Conservation (phyloP, 1,140 invertebrate genomes). For the Tribolium madens region DNA sequence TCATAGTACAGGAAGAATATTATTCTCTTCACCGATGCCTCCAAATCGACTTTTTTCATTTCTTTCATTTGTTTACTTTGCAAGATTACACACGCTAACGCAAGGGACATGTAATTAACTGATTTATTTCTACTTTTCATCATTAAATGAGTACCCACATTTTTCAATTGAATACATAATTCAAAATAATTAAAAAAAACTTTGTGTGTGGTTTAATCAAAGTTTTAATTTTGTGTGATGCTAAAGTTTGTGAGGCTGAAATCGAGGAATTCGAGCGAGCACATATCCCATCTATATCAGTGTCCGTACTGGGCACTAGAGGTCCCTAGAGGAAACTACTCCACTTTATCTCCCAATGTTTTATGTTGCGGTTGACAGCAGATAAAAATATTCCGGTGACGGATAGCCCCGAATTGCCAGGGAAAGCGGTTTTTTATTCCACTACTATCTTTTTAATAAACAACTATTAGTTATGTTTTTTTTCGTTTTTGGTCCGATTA, state of each 20-base stretch:
- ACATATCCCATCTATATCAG: conserved; percentile 60
- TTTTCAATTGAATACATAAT: too few relatives aligned
- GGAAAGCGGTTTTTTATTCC: conserved; percentile 59
- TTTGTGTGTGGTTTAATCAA: too few relatives aligned
- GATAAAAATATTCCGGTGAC: conserved; percentile 63
- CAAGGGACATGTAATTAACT: too few relatives aligned
- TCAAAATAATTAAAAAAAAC: too few relatives aligned
- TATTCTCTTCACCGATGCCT: conserved; percentile 29
- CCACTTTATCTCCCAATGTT: conserved; percentile 62
- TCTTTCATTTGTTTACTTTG: conserved; percentile 6
- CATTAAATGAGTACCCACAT: too few relatives aligned
- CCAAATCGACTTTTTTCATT: conserved; percentile 8
- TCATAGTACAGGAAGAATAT: conserved; percentile 26
- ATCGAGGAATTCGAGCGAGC: conserved; percentile 34
- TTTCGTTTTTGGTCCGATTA: conserved; percentile 49
- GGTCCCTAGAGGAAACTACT: conserved; percentile 62
- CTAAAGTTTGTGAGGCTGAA: background rate
- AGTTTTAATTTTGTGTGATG: background rate
- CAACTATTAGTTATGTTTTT: conserved; percentile 61
- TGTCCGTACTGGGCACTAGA: conserved; percentile 54
- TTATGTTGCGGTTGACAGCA: conserved; percentile 62
- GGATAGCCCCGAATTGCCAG: conserved; percentile 58
- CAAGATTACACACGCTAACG: background rate
- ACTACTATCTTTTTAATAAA: conserved; percentile 61
- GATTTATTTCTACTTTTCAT: too few relatives aligned